Evolutionary conservation across 2,113 vertebrate species (phyloP).

Genomic region (Sebastes schlegelii): DNA sequence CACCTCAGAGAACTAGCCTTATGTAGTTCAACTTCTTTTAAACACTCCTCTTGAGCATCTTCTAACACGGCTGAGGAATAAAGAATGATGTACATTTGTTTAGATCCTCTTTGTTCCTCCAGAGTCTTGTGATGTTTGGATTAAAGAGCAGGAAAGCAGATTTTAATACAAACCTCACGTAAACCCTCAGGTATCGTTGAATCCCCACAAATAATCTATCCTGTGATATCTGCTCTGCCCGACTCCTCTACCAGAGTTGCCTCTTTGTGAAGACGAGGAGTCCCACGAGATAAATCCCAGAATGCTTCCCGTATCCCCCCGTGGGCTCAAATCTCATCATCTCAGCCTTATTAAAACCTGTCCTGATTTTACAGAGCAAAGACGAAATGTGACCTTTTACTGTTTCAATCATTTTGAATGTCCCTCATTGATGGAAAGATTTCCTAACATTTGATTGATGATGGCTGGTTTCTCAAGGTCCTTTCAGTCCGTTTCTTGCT

Average conservation of each 20-base stretch:
- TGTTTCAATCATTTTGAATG: conserved; percentile 29
- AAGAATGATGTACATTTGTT: neutral
- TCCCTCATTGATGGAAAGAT: neutral
- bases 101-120: neutral
- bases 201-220: conserved; percentile 1
- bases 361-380: conserved; percentile 31
- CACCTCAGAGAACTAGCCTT: neutral
- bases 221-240: neutral
- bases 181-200: neutral
- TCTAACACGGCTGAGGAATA: neutral
- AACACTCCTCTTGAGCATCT: neutral
- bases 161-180: neutral
- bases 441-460: conserved; percentile 18
- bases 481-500: neutral
- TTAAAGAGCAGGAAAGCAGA: neutral
- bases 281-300: conserved; percentile 31
- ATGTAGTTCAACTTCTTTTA: neutral
- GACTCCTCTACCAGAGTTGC: neutral
- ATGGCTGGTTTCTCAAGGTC: conserved; percentile 14
- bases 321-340: conserved; percentile 31
- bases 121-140: neutral
- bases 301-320: conserved; percentile 21
- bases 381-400: conserved; percentile 7
- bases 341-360: conserved; percentile 29
- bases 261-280: neutral